These are phyloP conservation scores for Helleia helle DNA, from an alignment of 2,888 invertebrate genomes.

Conservation along the genomic window DNA sequence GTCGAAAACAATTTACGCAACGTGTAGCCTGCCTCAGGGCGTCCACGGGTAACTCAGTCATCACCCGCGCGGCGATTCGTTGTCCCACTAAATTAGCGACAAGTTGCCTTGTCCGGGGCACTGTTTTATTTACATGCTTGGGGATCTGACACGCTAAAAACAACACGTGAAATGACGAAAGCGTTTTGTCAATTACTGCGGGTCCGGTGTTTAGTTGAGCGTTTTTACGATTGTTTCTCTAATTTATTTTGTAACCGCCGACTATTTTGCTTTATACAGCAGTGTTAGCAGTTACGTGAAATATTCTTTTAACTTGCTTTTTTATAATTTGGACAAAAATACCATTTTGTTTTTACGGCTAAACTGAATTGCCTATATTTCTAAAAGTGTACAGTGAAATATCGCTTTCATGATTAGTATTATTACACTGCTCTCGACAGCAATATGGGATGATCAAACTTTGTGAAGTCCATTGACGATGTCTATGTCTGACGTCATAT, in stretches of 20 bases:
- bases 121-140: conserved; percentile 62
- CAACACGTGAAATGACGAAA: conserved; percentile 48
- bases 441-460: too few relatives aligned
- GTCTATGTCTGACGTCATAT: too few relatives aligned
- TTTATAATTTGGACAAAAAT: neutral
- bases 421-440: too few relatives aligned
- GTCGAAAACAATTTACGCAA: conserved; percentile 28
- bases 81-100: conserved; percentile 51
- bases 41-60: conserved; percentile 34
- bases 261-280: conserved; percentile 29
- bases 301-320: neutral
- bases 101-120: conserved; percentile 44
- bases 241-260: conserved; percentile 17
- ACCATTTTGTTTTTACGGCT: neutral
- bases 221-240: conserved; percentile 27
- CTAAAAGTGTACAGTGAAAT: too few relatives aligned
- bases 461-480: too few relatives aligned
- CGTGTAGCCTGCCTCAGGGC: conserved; percentile 25
- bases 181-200: conserved; percentile 48
- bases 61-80: conserved; percentile 37
- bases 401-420: neutral
- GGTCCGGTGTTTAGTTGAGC: conserved; percentile 6
- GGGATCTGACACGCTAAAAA: conserved; percentile 57
- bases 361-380: too few relatives aligned
- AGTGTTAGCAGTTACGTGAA: neutral